A percentile compares a stretch with the other conserved stretches of the same genome.
These are phyloP conservation scores for Aphrophora alni DNA, from an alignment of 2,888 invertebrate genomes.

Conservation along the genomic window DNA sequence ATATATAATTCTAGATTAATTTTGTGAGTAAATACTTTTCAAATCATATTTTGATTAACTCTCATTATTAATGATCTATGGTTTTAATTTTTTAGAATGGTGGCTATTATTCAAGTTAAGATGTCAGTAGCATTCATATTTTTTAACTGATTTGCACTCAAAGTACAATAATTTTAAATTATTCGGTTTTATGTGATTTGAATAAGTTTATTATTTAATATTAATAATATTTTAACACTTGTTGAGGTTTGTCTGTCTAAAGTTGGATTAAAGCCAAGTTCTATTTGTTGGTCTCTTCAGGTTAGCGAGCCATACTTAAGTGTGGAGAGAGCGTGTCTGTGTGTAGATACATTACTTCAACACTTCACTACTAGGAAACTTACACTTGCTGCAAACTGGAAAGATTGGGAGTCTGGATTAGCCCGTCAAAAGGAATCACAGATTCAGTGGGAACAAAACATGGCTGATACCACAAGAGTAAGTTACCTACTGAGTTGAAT, in stretches of 20 bases:
- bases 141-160: too few relatives aligned
- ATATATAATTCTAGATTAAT: too few relatives aligned
- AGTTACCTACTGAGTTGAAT: constrained; percentile 44
- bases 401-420: constrained; percentile 62
- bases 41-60: too few relatives aligned
- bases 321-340: constrained; percentile 68
- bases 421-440: constrained; percentile 52
- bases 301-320: constrained; percentile 73
- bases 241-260: not conserved
- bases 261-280: constrained; percentile 2
- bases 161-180: too few relatives aligned
- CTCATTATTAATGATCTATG: too few relatives aligned
- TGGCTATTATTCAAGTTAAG: too few relatives aligned
- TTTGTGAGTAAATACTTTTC: too few relatives aligned
- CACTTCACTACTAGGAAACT: constrained; percentile 69
- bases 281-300: constrained; percentile 56
- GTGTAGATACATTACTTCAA: constrained; percentile 72
- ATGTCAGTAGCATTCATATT: too few relatives aligned
- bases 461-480: constrained; percentile 72
- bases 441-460: constrained; percentile 60
- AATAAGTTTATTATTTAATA: not conserved
- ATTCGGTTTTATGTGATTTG: too few relatives aligned
- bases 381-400: constrained; percentile 71
- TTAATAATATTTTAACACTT: not conserved
- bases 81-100: too few relatives aligned